These are phyloP conservation scores for Drosophila erecta DNA, from an alignment of 1,140 invertebrate species.

Conservation along the genomic window DNA sequence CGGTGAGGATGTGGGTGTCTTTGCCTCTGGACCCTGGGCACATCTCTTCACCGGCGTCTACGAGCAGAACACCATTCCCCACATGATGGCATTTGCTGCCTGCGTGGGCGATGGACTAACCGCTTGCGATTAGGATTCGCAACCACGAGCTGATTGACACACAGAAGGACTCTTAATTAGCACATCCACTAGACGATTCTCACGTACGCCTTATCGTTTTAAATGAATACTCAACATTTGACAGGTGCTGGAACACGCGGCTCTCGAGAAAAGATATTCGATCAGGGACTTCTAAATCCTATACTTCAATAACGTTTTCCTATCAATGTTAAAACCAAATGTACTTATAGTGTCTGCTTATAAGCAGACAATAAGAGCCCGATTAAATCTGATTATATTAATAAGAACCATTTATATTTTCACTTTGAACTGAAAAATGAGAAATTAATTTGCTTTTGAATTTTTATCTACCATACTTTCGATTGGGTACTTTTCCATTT, in stretches of 20 bases:
- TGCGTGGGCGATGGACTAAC: slow-evolving; percentile 85
- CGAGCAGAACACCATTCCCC: slow-evolving; percentile 92
- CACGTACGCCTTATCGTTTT: slow-evolving; percentile 53
- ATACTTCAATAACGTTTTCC: slow-evolving; percentile 4
- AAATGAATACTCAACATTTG: slow-evolving; percentile 57
- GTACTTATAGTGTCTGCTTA: slow-evolving; percentile 27
- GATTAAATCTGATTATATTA: slow-evolving; percentile 31
- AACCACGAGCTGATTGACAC: slow-evolving; percentile 30
- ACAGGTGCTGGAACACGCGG: slow-evolving; percentile 10
- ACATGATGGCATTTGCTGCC: slow-evolving; percentile 89
- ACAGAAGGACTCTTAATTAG: slow-evolving; percentile 41
- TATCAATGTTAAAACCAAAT: slow-evolving; percentile 26
- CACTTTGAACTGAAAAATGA: slow-evolving; percentile 6
- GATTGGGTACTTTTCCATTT: background rate
- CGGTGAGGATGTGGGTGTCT: slow-evolving; percentile 89
- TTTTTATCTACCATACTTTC: background rate
- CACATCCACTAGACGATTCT: slow-evolving; percentile 43
- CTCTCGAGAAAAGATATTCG: slow-evolving; percentile 17
- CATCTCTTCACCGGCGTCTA: slow-evolving; percentile 91
- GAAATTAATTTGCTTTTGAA: background rate
- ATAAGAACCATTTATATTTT: slow-evolving; percentile 10
- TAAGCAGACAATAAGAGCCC: slow-evolving; percentile 6
- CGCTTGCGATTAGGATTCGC: slow-evolving; percentile 50
- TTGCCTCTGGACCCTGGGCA: slow-evolving; percentile 88
- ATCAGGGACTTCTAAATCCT: slow-evolving; percentile 5